Evolutionary conservation across 30 jellyfish, hydroid and myxozoan genomes (phyloP).

Genomic region (Aurelia sp.): DNA sequence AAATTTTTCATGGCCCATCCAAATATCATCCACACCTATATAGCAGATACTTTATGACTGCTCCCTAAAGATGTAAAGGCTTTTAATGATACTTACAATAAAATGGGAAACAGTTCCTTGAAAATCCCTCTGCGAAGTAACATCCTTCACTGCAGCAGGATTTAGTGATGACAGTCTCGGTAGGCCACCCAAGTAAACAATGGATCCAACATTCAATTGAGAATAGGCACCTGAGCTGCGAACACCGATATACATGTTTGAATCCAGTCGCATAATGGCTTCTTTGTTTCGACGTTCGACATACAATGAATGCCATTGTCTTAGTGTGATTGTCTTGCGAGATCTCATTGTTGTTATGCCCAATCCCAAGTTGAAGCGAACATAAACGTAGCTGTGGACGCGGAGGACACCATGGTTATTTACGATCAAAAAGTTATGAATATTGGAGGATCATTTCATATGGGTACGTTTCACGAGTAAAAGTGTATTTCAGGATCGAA

Average conservation of each 20-base stretch:
- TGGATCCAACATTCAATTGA: slow-evolving; percentile 71
- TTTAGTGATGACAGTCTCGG: slow-evolving; percentile 68
- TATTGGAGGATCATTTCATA: no score
- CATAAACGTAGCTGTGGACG: slow-evolving; percentile 66
- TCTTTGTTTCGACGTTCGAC: slow-evolving; percentile 78
- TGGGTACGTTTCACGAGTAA: no score
- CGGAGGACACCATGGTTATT: no score
- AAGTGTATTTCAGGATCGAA: no score
- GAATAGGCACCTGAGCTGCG: slow-evolving; percentile 72
- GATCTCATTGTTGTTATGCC: slow-evolving; percentile 73
- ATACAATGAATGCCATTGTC: slow-evolving; percentile 71
- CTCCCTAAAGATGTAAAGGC: no score
- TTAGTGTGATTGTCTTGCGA: slow-evolving; percentile 46
- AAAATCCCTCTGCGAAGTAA: slow-evolving; percentile 76
- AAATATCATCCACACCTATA: no score
- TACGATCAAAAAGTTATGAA: no score
- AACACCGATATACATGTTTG: slow-evolving; percentile 60
- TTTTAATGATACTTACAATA: slow-evolving; percentile 57
- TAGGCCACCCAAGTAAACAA: slow-evolving; percentile 84
- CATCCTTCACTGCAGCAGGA: slow-evolving; percentile 74
- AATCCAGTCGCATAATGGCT: slow-evolving; percentile 86
- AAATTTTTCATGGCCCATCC: no score
- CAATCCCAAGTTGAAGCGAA: slow-evolving; percentile 80
- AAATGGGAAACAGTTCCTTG: slow-evolving; percentile 76
- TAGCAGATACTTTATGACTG: no score